Evolutionary conservation across 2,888 invertebrate species (phyloP), one percentile per base, ranked within the genome.

Genomic region (Eristalis arbustorum): DNA sequence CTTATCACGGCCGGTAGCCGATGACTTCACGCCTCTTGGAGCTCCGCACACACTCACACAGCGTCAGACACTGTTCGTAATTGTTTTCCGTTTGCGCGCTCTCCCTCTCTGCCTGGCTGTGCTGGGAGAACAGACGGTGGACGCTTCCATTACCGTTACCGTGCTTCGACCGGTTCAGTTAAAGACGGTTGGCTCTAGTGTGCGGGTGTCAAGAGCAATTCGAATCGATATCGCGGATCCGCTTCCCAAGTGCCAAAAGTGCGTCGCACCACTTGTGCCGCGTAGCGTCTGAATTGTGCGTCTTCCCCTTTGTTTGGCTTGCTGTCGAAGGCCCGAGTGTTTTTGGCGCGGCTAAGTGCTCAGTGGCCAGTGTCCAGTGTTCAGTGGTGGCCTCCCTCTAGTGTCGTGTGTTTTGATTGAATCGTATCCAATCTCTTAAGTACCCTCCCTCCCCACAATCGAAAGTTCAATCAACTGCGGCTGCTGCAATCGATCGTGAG

Each of bases 91-190:
- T 63, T 80, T 72, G 42, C 67, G 62, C 34, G 14, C 18, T 62
- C 25, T 42, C 37, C 37, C 59, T 59, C 37, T 34, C 31, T n/a
- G 22, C 18, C 18, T 73, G 34, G 23, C 22, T 28, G 72, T 72
- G 40, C 25, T 62, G 40, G 40, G 67, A 49, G 5, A 57, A 59
- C 63, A 78, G 34, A 1, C 11, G 63, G 69, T 22, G 28, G 18
- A 64, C 71, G 78, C 66, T 71, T 80, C 71, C 42, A 49, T 57
- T 63, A 64, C 76, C 73, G 49, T 73, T 72, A 72, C n/a, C 22
- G 18, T 72, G 75, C 75, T 82, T 75, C 69, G 42, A 28, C 62
- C 34, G 57, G 63, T 76, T 84, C 81, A 85, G 85, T 85, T 81
- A 76, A 73, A 61, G 73, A 69, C 73, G 40, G 63, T 76, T 68